Evolutionary conservation across 2,113 vertebrate genomes (phyloP).

Genomic region (Platichthys stellatus): DNA sequence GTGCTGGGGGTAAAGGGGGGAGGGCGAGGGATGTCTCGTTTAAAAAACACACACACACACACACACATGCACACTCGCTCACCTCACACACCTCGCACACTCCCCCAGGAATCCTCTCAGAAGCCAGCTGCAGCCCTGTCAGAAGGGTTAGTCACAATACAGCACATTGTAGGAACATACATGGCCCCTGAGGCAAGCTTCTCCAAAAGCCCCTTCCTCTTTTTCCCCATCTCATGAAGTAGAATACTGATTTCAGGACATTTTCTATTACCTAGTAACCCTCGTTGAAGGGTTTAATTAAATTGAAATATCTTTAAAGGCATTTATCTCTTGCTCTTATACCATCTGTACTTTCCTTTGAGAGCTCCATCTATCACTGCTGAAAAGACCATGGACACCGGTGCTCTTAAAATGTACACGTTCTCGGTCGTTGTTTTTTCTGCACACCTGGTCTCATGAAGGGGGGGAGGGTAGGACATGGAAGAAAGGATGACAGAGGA

Average conservation of each 20-base stretch:
- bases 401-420: conserved; percentile 5
- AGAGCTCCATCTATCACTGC: not conserved
- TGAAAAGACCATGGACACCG: not conserved
- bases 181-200: conserved; percentile 29
- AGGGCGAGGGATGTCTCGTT: conserved; percentile 54
- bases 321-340: not conserved
- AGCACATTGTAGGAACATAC: conserved; percentile 57
- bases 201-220: conserved; percentile 22
- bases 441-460: conserved; percentile 59
- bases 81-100: conserved; percentile 26
- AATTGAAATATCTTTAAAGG: not conserved
- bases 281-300: not conserved
- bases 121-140: conserved; percentile 75
- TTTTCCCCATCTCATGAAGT: not conserved
- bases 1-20: conserved; percentile 71
- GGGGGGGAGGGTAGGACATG: not conserved
- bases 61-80: conserved; percentile 33
- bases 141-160: conserved; percentile 70
- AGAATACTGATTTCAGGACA: not conserved
- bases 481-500: conserved; percentile 18
- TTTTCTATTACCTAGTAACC: not conserved
- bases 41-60: conserved; percentile 56
- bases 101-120: conserved; percentile 60
- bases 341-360: not conserved
- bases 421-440: conserved; percentile 12